Conservation (phyloP, 2,888 invertebrate species). For the Petrolisthes cinctipes region DNA sequence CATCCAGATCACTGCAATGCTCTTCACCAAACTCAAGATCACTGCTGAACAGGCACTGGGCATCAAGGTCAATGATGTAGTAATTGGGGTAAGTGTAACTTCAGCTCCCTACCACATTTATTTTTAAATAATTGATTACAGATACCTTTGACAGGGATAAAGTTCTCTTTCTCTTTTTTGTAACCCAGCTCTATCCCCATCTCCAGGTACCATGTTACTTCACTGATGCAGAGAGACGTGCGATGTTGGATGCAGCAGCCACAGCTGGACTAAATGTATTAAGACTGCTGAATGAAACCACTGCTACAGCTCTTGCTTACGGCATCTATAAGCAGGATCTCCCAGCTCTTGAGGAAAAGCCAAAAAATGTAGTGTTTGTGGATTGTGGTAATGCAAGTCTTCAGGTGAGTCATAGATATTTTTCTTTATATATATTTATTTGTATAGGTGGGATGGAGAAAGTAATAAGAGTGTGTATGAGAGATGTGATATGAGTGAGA, state of each 20-base stretch:
- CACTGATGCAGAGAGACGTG: constrained; percentile 93
- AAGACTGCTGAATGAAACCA: constrained; percentile 95
- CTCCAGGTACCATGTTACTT: constrained; percentile 85
- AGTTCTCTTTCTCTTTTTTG: background rate
- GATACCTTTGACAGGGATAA: background rate
- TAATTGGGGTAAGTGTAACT: constrained; percentile 80
- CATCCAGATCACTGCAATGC: constrained; percentile 96
- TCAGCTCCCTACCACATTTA: background rate
- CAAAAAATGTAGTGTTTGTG: constrained; percentile 93
- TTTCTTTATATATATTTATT: too few species aligned
- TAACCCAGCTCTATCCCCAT: background rate
- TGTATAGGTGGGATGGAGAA: too few species aligned
- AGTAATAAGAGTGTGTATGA: too few species aligned
- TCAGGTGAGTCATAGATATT: constrained; percentile 74
- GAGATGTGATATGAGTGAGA: too few species aligned
- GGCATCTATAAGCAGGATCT: constrained; percentile 99
- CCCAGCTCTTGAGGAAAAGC: constrained; percentile 87
- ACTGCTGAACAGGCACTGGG: constrained; percentile 87
- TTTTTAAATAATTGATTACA: background rate
- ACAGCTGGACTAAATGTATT: constrained; percentile 95
- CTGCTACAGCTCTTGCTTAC: constrained; percentile 95
- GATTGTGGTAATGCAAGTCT: constrained; percentile 95
- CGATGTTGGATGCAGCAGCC: constrained; percentile 89
- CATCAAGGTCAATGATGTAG: constrained; percentile 93
- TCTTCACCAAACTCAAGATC: constrained; percentile 96